Percentiles rank a stretch among this genome's conserved stretches.
Conservation (phyloP, 2,113 vertebrate genomes). For the Bothrops jararaca region DNA sequence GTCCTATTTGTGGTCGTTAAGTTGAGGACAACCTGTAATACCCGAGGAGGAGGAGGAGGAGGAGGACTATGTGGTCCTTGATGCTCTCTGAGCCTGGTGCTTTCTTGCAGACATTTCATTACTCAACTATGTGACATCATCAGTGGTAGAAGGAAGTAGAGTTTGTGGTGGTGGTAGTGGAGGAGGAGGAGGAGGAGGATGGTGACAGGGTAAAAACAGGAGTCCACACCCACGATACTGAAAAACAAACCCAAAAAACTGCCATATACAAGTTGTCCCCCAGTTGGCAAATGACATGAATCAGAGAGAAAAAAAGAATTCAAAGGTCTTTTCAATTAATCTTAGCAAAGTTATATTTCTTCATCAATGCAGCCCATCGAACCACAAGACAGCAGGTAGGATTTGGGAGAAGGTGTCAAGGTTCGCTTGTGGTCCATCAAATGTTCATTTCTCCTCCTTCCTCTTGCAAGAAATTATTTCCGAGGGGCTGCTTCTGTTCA, state of each 20-base stretch:
- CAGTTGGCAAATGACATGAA: not conserved
- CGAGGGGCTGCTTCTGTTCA: not conserved
- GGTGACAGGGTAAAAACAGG: not conserved
- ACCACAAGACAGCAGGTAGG: not conserved
- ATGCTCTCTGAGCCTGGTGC: no score
- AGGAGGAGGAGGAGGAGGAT: no score
- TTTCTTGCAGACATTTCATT: no score
- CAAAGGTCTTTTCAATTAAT: not conserved
- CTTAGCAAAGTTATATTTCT: not conserved
- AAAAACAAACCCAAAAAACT: not conserved
- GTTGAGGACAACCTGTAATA: no score
- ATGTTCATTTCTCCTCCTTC: not conserved
- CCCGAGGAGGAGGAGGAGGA: no score
- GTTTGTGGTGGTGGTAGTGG: no score
- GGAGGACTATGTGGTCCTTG: no score
- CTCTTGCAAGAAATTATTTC: not conserved
- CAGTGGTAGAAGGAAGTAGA: no score
- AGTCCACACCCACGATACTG: not conserved
- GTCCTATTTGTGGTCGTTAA: no score
- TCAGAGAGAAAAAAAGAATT: not conserved
- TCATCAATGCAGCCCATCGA: not conserved
- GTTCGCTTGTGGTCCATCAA: not conserved
- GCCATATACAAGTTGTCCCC: not conserved
- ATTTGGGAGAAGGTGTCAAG: not conserved
- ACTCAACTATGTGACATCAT: no score